Base-by-base conservation (phyloP, 1,140 invertebrate genomes). In the Piezodorus guildinii region DNA sequence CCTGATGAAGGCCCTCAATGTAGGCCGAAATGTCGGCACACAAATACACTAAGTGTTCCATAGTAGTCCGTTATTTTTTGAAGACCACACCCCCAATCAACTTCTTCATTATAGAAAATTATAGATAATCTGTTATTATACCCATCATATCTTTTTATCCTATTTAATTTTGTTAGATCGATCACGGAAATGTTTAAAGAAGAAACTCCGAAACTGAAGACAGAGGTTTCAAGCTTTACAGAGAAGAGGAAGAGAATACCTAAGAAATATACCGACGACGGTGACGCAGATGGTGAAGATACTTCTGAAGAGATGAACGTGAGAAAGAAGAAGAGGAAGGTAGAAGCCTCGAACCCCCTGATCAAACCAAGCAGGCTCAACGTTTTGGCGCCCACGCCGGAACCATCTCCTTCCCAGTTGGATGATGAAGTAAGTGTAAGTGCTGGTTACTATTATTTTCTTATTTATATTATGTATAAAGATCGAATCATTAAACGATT, bases 111-210 rank as follows among this genome's bases (percentile, higher is more conserved):
- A n/a, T n/a, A n/a, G n/a, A n/a, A n/a, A n/a, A n/a, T n/a, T n/a
- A n/a, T n/a, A n/a, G n/a, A n/a, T n/a, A n/a, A n/a, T n/a, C n/a
- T n/a, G n/a, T n/a, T n/a, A n/a, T n/a, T n/a, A n/a, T n/a, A n/a
- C n/a, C n/a, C n/a, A n/a, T n/a, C n/a, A n/a, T n/a, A 15, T 16
- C 17, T 46, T 49, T 49, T 2, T 17, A 49, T n/a, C 17, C 3
- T 12, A 49, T 49, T 49, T 49, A 19, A 49, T 49, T 49, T 17
- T 14, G 62, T 66, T 60, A 69, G 67, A 58, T 27, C 51, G 23
- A 56, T 66, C 56, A 19, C 17, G 3, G 39, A 67, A 56, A 56
- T 64, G 49, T 46, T 62, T n/a, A 59, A 64, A 46, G 25, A 52
- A 19, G 60, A 66, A 5, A 39, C 56, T 34, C 43, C 30, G 44